Conservation (phyloP, 1,140 invertebrate species). For the Drosophila takahashii region DNA sequence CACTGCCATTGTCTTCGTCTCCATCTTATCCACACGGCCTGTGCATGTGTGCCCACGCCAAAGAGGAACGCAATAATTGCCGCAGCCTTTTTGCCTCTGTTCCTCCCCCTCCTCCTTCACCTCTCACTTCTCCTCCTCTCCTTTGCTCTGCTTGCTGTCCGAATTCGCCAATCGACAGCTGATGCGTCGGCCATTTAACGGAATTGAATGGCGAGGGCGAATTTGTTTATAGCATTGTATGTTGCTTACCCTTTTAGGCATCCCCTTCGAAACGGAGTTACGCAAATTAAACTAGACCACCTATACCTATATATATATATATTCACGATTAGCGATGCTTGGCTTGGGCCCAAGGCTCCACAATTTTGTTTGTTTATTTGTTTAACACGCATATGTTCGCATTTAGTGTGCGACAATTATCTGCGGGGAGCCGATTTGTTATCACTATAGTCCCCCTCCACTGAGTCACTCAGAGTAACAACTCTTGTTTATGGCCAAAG, state of each 20-base stretch:
- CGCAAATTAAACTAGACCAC: background rate
- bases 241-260: slow-evolving; percentile 1
- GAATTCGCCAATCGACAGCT: slow-evolving; percentile 46
- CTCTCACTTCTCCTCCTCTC: background rate
- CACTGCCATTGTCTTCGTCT: slow-evolving; percentile 15
- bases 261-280: background rate
- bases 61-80: slow-evolving; percentile 43
- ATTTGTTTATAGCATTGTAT: slow-evolving; percentile 18
- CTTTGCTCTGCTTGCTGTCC: slow-evolving; percentile 16
- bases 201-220: slow-evolving; percentile 11
- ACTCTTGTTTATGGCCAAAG: background rate
- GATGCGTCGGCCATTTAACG: slow-evolving; percentile 40
- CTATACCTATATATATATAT: background rate
- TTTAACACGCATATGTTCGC: slow-evolving; percentile 21
- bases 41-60: slow-evolving; percentile 25
- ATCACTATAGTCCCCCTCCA: slow-evolving; percentile 14
- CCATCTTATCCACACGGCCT: slow-evolving; percentile 13
- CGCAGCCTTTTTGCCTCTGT: slow-evolving; percentile 22
- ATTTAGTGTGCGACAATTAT: slow-evolving; percentile 30
- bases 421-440: slow-evolving; percentile 25
- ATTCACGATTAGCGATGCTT: background rate
- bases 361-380: slow-evolving; percentile 28
- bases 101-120: slow-evolving; percentile 4
- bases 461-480: slow-evolving; percentile 16
- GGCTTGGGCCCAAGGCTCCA: background rate